These are phyloP conservation scores for Toxonevra muliebris DNA, from an alignment of 2,888 invertebrate species.

Conservation along the genomic window DNA sequence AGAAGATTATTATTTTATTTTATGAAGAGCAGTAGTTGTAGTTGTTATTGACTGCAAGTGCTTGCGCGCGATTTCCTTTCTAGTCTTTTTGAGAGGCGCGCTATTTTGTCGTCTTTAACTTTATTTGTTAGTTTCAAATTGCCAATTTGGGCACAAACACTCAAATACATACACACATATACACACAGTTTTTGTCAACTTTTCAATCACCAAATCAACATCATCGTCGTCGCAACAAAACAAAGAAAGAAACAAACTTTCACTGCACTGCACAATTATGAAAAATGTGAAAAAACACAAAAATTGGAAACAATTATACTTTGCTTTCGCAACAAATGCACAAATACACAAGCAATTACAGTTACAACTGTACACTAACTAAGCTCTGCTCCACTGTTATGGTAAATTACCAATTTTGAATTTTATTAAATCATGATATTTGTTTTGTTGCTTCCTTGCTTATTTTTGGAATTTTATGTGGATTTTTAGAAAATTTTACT, in stretches of 20 bases:
- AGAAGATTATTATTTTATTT: too few relatives aligned
- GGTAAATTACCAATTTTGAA: conserved; percentile 34
- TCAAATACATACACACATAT: background rate
- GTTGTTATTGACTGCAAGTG: too few relatives aligned
- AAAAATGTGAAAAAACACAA: conserved; percentile 10
- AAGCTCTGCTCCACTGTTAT: conserved; percentile 7
- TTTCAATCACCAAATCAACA: conserved; percentile 16
- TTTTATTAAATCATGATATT: conserved; percentile 36
- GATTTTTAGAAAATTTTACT: conserved; percentile 33
- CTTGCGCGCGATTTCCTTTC: too few relatives aligned
- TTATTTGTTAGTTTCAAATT: too few relatives aligned
- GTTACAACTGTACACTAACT: conserved; percentile 18
- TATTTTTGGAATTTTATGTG: conserved; percentile 32
- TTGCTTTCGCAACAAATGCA: conserved; percentile 3
- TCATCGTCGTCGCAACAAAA: conserved; percentile 9
- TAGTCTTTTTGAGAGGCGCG: too few relatives aligned
- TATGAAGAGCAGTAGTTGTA: too few relatives aligned
- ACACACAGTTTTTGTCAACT: conserved; percentile 5
- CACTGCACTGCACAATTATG: conserved; percentile 29
- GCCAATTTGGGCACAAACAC: too few relatives aligned
- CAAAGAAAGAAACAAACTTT: conserved; percentile 32
- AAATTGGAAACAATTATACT: conserved; percentile 16
- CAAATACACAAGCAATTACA: conserved; percentile 13
- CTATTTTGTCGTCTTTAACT: too few relatives aligned
- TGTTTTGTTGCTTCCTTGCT: conserved; percentile 23